These are phyloP conservation scores for Coregonus suidteri DNA, from an alignment of 2,797 vertebrate genomes.

Conservation along the genomic window DNA sequence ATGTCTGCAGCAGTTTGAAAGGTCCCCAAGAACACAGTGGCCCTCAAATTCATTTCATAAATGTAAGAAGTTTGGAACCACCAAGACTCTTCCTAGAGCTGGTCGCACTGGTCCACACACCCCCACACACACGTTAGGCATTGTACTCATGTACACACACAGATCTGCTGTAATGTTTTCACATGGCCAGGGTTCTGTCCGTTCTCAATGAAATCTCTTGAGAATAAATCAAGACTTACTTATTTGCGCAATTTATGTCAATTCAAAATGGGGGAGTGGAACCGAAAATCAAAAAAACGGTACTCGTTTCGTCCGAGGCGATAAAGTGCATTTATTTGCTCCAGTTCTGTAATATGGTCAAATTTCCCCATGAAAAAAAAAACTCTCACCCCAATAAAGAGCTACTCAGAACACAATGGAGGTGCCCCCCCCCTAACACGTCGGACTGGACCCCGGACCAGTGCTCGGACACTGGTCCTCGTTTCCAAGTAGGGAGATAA, in stretches of 20 bases:
- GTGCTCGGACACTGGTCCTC: background rate
- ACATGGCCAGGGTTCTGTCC: conserved; percentile 37
- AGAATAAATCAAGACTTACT: background rate
- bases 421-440: conserved; percentile 10
- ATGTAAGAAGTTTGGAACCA: too few species aligned
- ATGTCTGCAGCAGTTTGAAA: too few species aligned
- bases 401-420: conserved; percentile 4
- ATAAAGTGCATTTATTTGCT: conserved; percentile 75
- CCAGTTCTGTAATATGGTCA: conserved; percentile 65
- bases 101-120: conserved; percentile 9
- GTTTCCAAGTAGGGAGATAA: background rate
- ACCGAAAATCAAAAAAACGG: conserved; percentile 68
- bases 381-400: conserved; percentile 31
- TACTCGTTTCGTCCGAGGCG: conserved; percentile 52
- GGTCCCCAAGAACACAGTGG: too few species aligned
- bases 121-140: too few species aligned
- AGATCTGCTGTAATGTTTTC: background rate
- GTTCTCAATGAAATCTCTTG: conserved; percentile 44
- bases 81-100: too few species aligned
- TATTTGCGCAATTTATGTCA: conserved; percentile 58
- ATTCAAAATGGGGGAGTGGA: conserved; percentile 65
- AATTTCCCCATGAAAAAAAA: conserved; percentile 59
- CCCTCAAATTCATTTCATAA: too few species aligned
- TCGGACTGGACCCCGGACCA: background rate
- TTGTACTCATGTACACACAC: too few species aligned